Conservation (phyloP, 2,888 invertebrate genomes). For the Dryocosmus kuriphilus region DNA sequence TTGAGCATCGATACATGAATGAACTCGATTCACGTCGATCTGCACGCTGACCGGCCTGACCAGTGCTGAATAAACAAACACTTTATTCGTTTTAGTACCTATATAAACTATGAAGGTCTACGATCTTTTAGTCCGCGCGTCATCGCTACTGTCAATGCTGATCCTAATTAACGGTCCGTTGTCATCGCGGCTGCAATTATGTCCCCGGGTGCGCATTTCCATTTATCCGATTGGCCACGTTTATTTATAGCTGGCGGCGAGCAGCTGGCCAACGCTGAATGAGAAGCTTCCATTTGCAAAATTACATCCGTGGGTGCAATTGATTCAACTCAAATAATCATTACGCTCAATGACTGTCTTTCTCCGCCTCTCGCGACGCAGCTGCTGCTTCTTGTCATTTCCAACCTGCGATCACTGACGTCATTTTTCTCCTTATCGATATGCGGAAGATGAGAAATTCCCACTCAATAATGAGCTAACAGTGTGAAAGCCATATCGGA, state of each 20-base stretch:
- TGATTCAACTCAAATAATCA: slow-evolving; percentile 40
- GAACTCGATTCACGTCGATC: slow-evolving; percentile 65
- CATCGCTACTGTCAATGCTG: not conserved
- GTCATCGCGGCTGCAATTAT: slow-evolving; percentile 30
- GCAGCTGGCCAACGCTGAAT: slow-evolving; percentile 36
- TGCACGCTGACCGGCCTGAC: slow-evolving; percentile 55
- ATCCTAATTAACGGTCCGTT: slow-evolving; percentile 30
- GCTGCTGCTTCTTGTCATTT: slow-evolving; percentile 7
- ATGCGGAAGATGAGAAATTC: not conserved
- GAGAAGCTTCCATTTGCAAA: slow-evolving; percentile 39
- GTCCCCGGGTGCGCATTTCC: slow-evolving; percentile 30
- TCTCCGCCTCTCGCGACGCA: slow-evolving; percentile 33
- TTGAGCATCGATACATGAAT: slow-evolving; percentile 59
- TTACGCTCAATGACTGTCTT: slow-evolving; percentile 38
- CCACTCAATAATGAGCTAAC: not conserved
- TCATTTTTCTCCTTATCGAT: not conserved
- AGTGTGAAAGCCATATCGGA: not conserved
- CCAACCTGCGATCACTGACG: not conserved
- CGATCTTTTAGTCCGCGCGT: slow-evolving; percentile 1
- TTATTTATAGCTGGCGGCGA: slow-evolving; percentile 39
- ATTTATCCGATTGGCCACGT: slow-evolving; percentile 38
- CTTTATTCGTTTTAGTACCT: slow-evolving; percentile 9
- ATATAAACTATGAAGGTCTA: slow-evolving; percentile 12
- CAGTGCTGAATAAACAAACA: slow-evolving; percentile 37
- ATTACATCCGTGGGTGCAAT: slow-evolving; percentile 36